phyloP scores from a whole-genome alignment of 2,113 vertebrate species.

The Triplophysa tibetana region DNA sequence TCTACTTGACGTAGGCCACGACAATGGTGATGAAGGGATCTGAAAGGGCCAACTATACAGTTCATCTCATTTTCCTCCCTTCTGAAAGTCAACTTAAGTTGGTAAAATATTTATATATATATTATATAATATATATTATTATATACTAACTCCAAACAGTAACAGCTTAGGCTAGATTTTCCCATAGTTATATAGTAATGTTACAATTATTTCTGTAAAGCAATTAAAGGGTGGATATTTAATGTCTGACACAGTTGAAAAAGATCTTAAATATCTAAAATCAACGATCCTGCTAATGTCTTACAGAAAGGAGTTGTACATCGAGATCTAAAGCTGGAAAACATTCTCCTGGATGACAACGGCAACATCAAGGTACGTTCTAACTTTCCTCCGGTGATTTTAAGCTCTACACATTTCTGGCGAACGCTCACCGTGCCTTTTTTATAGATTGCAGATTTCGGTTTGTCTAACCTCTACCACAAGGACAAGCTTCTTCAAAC shows the following conservation, averaged over 20 bases:
- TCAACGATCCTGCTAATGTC: slow-evolving; percentile 17
- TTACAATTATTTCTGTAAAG: not conserved
- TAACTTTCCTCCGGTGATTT: not conserved
- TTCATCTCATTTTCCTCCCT: too few relatives aligned
- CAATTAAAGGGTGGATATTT: not conserved
- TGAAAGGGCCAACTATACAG: too few relatives aligned
- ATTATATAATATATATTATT: too few relatives aligned
- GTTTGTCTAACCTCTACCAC: slow-evolving; percentile 95
- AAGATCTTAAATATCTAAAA: not conserved
- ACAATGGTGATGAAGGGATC: too few relatives aligned
- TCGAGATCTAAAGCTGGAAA: slow-evolving; percentile 98
- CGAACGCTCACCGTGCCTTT: slow-evolving; percentile 29
- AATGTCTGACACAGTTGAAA: not conserved
- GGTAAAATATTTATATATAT: too few relatives aligned
- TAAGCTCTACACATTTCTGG: not conserved
- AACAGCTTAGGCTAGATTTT: not conserved
- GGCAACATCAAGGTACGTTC: slow-evolving; percentile 94
- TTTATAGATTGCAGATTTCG: slow-evolving; percentile 94
- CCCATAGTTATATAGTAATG: too few relatives aligned
- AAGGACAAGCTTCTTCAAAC: slow-evolving; percentile 96
- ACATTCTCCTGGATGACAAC: slow-evolving; percentile 97
- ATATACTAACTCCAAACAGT: too few relatives aligned
- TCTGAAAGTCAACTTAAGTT: too few relatives aligned
- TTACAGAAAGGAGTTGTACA: slow-evolving; percentile 96
- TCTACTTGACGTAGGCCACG: too few relatives aligned